A percentile compares a stretch with the other conserved stretches of the same genome.
These are phyloP conservation scores for Platorchestia sp. DNA, from an alignment of 1,140 invertebrate species.

Conservation along the genomic window DNA sequence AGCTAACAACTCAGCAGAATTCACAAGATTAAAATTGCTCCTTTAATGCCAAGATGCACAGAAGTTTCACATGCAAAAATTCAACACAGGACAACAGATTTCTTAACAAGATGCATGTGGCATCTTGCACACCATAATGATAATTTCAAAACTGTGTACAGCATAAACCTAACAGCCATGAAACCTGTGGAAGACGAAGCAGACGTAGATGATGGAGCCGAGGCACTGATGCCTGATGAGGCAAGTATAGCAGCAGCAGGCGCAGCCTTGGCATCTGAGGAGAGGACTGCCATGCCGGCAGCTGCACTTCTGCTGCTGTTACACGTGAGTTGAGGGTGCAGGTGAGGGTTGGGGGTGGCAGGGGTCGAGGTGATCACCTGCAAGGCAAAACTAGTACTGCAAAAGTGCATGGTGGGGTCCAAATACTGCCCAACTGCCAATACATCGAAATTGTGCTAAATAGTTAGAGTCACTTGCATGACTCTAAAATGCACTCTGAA, in stretches of 20 bases:
- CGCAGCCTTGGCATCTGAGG: not conserved
- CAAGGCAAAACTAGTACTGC: not conserved
- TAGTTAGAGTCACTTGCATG: no score
- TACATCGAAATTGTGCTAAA: no score
- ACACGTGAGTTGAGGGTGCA: conserved; percentile 14
- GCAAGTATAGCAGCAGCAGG: not conserved
- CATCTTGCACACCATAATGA: no score
- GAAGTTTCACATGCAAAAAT: no score
- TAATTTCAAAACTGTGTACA: no score
- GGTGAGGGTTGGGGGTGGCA: conserved; percentile 37
- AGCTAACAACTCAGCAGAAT: no score
- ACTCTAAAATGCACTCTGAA: no score
- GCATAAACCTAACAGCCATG: not conserved
- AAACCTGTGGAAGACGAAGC: conserved; percentile 15
- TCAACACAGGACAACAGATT: no score
- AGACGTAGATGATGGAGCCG: not conserved
- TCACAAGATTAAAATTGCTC: no score
- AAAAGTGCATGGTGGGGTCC: not conserved
- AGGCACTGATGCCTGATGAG: not conserved
- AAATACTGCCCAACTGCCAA: no score
- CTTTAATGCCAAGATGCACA: no score
- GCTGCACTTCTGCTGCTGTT: not conserved
- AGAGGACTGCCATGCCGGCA: not conserved
- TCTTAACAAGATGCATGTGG: no score
- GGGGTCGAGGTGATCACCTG: conserved; percentile 36